phyloP scores from a whole-genome alignment of 53 echinoderm and acorn worm genomes.

The Luidia sarsii region DNA sequence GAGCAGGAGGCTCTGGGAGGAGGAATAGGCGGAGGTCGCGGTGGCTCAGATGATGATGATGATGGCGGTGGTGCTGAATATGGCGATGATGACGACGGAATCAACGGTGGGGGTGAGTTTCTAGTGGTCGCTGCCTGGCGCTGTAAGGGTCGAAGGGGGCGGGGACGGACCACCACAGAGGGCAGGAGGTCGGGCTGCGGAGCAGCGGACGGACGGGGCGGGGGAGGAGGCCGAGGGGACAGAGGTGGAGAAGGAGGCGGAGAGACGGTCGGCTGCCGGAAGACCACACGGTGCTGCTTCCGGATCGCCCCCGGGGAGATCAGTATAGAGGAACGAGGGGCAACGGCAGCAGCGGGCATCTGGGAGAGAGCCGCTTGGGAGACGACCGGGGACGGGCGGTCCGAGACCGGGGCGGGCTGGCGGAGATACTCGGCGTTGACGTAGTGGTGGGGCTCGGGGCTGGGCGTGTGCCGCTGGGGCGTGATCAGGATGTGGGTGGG shows the following conservation, averaged over 20 bases:
- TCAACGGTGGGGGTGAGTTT: background rate
- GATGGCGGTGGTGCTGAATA: background rate
- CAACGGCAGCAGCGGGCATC: too few species aligned
- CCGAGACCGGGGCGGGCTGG: background rate
- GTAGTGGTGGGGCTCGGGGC: background rate
- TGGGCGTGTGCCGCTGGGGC: background rate
- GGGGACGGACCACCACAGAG: background rate
- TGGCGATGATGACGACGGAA: background rate
- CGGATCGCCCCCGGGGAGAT: background rate
- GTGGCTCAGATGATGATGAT: constrained; percentile 5
- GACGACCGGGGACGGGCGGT: background rate
- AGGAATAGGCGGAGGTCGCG: background rate
- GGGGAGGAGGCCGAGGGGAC: background rate
- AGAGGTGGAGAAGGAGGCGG: constrained; percentile 16
- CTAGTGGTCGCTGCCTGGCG: background rate
- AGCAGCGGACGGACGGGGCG: background rate
- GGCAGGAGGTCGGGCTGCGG: constrained; percentile 15
- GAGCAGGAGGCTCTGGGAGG: constrained; percentile 23
- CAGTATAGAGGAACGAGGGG: constrained; percentile 5
- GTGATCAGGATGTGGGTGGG: constrained; percentile 6
- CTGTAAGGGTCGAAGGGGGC: background rate
- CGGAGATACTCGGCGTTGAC: too few species aligned
- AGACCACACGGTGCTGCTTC: constrained; percentile 19
- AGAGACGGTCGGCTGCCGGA: constrained; percentile 35
- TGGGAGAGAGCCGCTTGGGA: background rate